These are phyloP conservation scores for Agrotis puta DNA, from an alignment of 2,888 invertebrate species.

Conservation along the genomic window DNA sequence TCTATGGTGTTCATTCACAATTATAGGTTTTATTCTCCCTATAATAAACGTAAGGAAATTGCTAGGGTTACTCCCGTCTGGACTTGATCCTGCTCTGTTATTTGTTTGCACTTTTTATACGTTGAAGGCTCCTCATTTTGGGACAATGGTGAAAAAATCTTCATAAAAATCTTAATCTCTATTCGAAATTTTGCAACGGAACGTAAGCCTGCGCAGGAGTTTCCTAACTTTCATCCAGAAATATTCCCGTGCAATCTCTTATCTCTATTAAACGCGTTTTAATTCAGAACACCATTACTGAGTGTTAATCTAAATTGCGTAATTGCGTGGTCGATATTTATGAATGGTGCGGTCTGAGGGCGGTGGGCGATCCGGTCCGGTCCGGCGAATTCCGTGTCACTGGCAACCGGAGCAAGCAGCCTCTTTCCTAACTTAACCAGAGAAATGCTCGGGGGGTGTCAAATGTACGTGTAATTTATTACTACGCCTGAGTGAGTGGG, in stretches of 20 bases:
- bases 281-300: conserved; percentile 72
- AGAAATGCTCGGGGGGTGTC: conserved; percentile 65
- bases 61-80: background rate
- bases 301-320: conserved; percentile 81
- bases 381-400: conserved; percentile 80
- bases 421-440: conserved; percentile 69
- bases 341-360: conserved; percentile 79
- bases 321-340: conserved; percentile 84
- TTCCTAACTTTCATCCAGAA: conserved; percentile 62
- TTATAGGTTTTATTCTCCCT: conserved; percentile 44
- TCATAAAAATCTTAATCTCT: no score
- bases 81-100: background rate
- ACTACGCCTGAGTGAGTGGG: conserved; percentile 41
- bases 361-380: conserved; percentile 86
- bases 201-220: conserved; percentile 18
- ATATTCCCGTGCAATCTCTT: conserved; percentile 62
- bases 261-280: conserved; percentile 72
- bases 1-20: conserved; percentile 36
- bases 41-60: conserved; percentile 32
- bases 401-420: conserved; percentile 61
- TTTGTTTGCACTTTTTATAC: background rate
- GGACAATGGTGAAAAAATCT: no score
- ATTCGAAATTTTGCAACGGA: no score
- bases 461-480: conserved; percentile 61
- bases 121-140: no score